Evolutionary conservation across 2,888 invertebrate genomes (phyloP), one percentile per base, ranked within the genome.

Genomic region (Euspilapteryx auroguttella): DNA sequence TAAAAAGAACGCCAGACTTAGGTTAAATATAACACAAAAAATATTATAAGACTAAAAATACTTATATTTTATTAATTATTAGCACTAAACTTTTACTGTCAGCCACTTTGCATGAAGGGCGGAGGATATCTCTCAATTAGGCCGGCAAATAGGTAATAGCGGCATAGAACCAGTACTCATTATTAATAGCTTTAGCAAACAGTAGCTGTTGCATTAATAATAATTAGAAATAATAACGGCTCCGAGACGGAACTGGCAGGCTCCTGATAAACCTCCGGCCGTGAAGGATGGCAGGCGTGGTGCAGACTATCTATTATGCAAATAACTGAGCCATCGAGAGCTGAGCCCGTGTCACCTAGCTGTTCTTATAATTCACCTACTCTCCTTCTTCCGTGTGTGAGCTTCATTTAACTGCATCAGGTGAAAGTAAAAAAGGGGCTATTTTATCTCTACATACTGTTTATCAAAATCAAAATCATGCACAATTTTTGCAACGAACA

Each of bases 171-270:
- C n/a, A n/a, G n/a, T n/a, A n/a, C n/a, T n/a, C n/a, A n/a, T n/a
- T n/a, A n/a, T n/a, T n/a, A n/a, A n/a, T n/a, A n/a, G n/a, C n/a
- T n/a, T 25, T 2, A 25, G 25, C 25, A 25, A 25, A 24, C 24
- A 25, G 25, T 15, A 15, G 25, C 15, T 25, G 25, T 8, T 8
- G 2, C 35, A 40, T 39, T 47, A 45, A 41, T 39, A 43, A 39
- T 39, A 41, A 47, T 46, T 45, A 45, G 39, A 37, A 37, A 37
- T 44, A 45, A 44, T 50, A 49, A 47, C 44, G 42, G 44, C 32
- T 38, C 35, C 29, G 34, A 48, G 45, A 44, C 40, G 36, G 47
- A 33, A 31, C 31, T 30, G 32, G n/a, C n/a, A n/a, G n/a, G n/a
- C n/a, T n/a, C 37, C 27, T 27, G 21, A 43, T 45, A 45, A 44